Base-by-base conservation (phyloP, 2,113 vertebrate species). In the Lepus timidus region DNA sequence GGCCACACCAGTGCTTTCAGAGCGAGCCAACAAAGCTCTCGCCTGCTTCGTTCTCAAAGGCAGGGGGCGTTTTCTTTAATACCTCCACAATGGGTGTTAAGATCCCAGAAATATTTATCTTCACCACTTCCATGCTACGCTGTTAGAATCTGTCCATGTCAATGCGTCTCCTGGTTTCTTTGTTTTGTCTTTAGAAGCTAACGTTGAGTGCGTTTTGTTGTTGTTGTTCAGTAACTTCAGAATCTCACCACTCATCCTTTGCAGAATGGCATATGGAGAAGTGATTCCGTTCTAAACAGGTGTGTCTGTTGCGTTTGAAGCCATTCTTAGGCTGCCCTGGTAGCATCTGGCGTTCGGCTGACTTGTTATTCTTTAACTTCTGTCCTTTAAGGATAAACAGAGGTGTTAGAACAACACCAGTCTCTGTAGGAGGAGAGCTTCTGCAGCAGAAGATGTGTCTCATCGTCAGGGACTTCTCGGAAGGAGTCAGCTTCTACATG, bases 1-100 rank as follows among this genome's bases (percentile, higher is more conserved):
- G 98, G 98, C 98, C 97, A 87, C 96, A 97, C 97, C 92, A 96
- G 89, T 98, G 98, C 98, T 98, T 98, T 98, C 2, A 89, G 97
- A 97, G 91, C 96, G 97, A 94, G 96, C 97, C 97, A 97, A 98
- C 98, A 98, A 96, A 98, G 98, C 95, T 68, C 55, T 61, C 9
- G 96, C 91, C 96, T 87, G 49, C 96, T 97, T 98, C 93, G 86
- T 97, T 96, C 97, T 95, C 92, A 98, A 98, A 96, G 97, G 92
- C 95, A 98, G 97, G 93, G 97, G 44, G 44, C 44, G 44, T 44
- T 44, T 65, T 44, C 49, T 29, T 25, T 29, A 44, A 27, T 36
- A 4, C 62, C 0, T 19, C 44, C 4, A 51, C 70, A 23, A 2
- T 6, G 25, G 73, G 2, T 13, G 44, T 71, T 29, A 29, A 1